These are phyloP conservation scores for Lasioglossum malachurum DNA, from an alignment of 2,888 invertebrate genomes.

Conservation along the genomic window DNA sequence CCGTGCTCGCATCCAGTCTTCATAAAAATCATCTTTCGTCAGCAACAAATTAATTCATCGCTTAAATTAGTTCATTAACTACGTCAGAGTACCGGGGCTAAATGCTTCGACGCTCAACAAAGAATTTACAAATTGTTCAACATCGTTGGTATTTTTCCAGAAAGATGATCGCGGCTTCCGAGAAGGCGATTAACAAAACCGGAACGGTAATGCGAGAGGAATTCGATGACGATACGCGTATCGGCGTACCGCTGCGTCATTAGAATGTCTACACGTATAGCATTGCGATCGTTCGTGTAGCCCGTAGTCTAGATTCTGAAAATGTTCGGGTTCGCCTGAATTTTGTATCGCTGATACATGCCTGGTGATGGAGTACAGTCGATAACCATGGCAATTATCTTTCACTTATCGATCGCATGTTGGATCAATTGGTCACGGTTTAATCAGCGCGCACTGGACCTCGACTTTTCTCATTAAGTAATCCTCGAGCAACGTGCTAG, in stretches of 20 bases:
- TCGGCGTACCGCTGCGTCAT: constrained; percentile 9
- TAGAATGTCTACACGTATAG: background rate
- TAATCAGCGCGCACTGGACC: constrained; percentile 11
- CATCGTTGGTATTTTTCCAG: background rate
- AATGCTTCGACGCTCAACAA: background rate
- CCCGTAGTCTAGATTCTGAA: background rate
- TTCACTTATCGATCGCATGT: constrained; percentile 21
- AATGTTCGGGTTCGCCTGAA: background rate
- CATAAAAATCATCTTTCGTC: too few relatives aligned
- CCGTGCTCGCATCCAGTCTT: too few relatives aligned
- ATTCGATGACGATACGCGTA: constrained; percentile 11
- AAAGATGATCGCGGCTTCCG: background rate
- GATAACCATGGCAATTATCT: constrained; percentile 25
- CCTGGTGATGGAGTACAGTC: background rate
- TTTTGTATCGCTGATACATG: background rate
- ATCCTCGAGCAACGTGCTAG: background rate
- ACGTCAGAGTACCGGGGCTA: background rate
- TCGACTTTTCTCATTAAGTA: constrained; percentile 16
- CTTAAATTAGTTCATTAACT: background rate
- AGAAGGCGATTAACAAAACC: background rate
- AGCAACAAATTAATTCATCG: too few relatives aligned
- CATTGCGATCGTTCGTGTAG: background rate
- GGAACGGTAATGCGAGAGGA: constrained; percentile 11
- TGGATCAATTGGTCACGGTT: constrained; percentile 13
- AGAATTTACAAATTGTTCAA: background rate